These are phyloP conservation scores for Eupithecia inturbata DNA, from an alignment of 2,888 invertebrate species.

Conservation along the genomic window DNA sequence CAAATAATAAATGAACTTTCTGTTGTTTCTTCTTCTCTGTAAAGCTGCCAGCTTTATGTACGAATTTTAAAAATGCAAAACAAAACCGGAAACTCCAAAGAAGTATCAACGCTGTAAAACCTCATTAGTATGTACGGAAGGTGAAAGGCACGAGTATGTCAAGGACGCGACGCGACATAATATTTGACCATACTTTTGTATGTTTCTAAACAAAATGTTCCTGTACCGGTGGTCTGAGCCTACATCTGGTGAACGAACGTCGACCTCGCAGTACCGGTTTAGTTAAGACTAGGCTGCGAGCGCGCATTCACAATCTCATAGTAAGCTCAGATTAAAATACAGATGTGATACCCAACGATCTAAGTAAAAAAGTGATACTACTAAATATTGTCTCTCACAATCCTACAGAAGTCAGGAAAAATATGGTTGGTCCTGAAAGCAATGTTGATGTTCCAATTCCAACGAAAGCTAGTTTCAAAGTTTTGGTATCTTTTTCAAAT, in stretches of 20 bases:
- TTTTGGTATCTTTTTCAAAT: neutral
- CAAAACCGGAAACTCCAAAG: conserved; percentile 15
- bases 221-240: conserved; percentile 34
- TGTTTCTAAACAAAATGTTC: conserved; percentile 22
- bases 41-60: conserved; percentile 5
- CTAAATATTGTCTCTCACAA: neutral
- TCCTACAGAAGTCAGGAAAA: neutral
- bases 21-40: neutral
- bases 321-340: conserved; percentile 22
- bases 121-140: conserved; percentile 37
- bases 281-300: conserved; percentile 42
- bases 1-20: neutral
- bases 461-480: neutral
- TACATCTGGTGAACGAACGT: conserved; percentile 47
- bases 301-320: conserved; percentile 44
- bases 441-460: neutral
- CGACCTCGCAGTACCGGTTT: conserved; percentile 49
- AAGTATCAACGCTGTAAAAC: conserved; percentile 23
- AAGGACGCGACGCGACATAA: conserved; percentile 36
- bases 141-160: conserved; percentile 40
- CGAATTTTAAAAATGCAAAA: conserved; percentile 19
- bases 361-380: too few relatives aligned
- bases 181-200: conserved; percentile 30
- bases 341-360: conserved; percentile 8
- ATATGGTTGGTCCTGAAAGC: neutral